These are phyloP conservation scores for Mya arenaria DNA, from an alignment of 1,140 invertebrate species.

Conservation along the genomic window DNA sequence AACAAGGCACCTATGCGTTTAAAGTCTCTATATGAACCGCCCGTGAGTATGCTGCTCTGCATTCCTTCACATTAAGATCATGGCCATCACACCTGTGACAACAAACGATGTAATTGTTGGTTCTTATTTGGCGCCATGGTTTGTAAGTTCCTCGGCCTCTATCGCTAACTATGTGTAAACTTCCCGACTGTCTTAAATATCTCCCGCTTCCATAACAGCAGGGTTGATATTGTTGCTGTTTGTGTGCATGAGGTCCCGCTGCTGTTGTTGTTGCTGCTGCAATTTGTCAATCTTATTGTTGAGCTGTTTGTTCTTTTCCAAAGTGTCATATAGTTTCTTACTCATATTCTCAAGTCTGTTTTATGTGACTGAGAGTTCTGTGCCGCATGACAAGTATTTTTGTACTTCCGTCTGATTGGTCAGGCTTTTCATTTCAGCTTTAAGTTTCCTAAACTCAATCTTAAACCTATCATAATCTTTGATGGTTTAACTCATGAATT, in stretches of 20 bases:
- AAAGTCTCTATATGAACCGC: constrained; percentile 15
- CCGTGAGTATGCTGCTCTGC: background rate
- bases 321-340: background rate
- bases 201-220: background rate
- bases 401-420: background rate
- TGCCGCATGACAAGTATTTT: background rate
- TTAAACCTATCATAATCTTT: constrained; percentile 25
- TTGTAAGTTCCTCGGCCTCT: constrained; percentile 8
- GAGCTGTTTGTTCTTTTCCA: background rate
- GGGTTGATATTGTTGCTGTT: no score
- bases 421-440: background rate
- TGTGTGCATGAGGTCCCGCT: background rate
- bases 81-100: background rate
- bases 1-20: constrained; percentile 13
- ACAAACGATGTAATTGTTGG: background rate
- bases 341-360: background rate
- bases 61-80: background rate
- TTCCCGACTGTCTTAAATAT: background rate
- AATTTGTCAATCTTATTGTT: background rate
- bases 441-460: constrained; percentile 10
- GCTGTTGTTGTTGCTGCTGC: background rate
- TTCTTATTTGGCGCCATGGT: background rate
- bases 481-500: background rate
- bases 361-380: background rate
- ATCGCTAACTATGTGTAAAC: background rate